Conservation (phyloP, 30 jellyfish, hydroid and myxozoan species). For the Pelagia noctiluca region DNA sequence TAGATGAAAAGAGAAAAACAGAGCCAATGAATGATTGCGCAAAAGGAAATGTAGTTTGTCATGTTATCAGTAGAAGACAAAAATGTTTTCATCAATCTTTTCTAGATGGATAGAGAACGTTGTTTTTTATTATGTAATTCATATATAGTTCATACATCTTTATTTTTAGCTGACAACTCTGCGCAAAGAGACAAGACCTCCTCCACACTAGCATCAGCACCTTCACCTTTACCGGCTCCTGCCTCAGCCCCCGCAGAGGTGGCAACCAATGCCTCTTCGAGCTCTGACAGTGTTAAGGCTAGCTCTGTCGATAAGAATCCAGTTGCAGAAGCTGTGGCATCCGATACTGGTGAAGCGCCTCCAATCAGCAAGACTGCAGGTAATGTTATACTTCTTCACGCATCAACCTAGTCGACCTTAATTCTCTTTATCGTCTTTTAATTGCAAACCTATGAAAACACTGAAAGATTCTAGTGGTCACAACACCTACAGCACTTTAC, state of each 20-base stretch:
- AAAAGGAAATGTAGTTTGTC: too few relatives aligned
- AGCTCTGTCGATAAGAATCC: slow-evolving; percentile 33
- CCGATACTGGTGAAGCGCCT: slow-evolving; percentile 78
- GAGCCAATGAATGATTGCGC: too few relatives aligned
- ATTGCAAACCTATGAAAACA: too few relatives aligned
- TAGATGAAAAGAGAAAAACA: too few relatives aligned
- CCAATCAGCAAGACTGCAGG: slow-evolving; percentile 53
- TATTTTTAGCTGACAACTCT: slow-evolving; percentile 2
- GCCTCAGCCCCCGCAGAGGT: background rate
- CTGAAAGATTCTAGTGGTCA: too few relatives aligned
- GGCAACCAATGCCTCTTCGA: slow-evolving; percentile 13
- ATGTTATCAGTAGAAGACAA: too few relatives aligned
- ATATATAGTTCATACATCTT: too few relatives aligned
- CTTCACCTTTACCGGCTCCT: slow-evolving; percentile 9
- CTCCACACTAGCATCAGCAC: background rate
- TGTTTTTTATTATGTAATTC: too few relatives aligned
- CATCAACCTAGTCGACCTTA: background rate
- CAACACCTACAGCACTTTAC: too few relatives aligned
- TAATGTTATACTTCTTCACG: background rate
- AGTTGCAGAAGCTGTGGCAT: slow-evolving; percentile 56
- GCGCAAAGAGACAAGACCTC: slow-evolving; percentile 45
- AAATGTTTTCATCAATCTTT: too few relatives aligned
- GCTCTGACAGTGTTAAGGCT: background rate
- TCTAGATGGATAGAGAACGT: too few relatives aligned
- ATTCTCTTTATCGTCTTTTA: background rate